Conservation (phyloP, 2,888 invertebrate species). For the Agrypnus murinus region DNA sequence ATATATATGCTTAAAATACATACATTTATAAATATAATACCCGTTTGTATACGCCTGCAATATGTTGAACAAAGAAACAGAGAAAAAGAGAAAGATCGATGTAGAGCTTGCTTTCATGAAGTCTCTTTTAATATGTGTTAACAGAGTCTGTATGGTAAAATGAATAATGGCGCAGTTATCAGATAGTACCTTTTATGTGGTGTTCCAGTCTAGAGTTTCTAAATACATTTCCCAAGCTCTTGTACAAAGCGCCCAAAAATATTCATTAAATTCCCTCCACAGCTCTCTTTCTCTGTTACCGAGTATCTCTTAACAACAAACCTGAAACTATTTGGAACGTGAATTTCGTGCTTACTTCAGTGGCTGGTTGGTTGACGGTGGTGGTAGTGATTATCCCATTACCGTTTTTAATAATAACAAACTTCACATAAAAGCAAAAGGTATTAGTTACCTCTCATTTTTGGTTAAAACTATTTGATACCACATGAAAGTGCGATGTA, state of each 20-base stretch:
- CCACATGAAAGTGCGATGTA: too few relatives aligned
- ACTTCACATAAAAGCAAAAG: background rate
- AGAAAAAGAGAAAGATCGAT: too few relatives aligned
- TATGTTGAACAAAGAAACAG: background rate
- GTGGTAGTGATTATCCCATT: slow-evolving; percentile 19
- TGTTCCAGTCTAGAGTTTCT: slow-evolving; percentile 33
- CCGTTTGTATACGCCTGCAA: background rate
- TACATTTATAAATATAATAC: too few relatives aligned
- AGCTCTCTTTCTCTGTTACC: slow-evolving; percentile 14
- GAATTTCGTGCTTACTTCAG: slow-evolving; percentile 21
- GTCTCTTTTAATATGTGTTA: slow-evolving; percentile 39
- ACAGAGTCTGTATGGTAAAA: slow-evolving; percentile 38
- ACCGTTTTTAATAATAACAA: slow-evolving; percentile 38
- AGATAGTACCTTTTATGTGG: slow-evolving; percentile 39
- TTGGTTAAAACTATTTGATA: background rate
- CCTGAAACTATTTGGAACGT: slow-evolving; percentile 27
- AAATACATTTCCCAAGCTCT: slow-evolving; percentile 24
- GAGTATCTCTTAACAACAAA: slow-evolving; percentile 18
- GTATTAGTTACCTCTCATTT: slow-evolving; percentile 18
- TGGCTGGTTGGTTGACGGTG: too few relatives aligned
- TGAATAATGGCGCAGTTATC: slow-evolving; percentile 40
- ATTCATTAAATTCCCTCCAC: slow-evolving; percentile 30
- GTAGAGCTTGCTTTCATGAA: slow-evolving; percentile 32
- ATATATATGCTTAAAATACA: slow-evolving; percentile 10
- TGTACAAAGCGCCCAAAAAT: slow-evolving; percentile 36